Conservation (phyloP, 1,140 invertebrate genomes). For the Drosophila albomicans region DNA sequence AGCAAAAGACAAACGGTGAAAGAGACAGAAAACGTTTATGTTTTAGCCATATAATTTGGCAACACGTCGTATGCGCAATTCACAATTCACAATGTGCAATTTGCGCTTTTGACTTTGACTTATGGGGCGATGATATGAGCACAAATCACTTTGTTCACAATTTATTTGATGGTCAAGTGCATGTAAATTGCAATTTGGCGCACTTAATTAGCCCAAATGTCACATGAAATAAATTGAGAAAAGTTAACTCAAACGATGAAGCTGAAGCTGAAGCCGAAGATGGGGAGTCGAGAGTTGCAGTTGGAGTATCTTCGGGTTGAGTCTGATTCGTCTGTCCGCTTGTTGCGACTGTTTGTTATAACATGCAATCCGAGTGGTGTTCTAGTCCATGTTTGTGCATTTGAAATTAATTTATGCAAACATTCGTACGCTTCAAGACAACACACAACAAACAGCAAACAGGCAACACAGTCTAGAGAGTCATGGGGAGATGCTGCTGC, state of each 20-base stretch:
- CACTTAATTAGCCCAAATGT: conserved; percentile 55
- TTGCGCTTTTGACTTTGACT: conserved; percentile 43
- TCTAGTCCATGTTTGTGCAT: conserved; percentile 81
- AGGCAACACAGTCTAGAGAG: neutral
- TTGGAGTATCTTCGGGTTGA: neutral
- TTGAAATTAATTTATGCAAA: conserved; percentile 83
- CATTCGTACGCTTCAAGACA: conserved; percentile 63
- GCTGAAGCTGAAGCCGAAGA: neutral
- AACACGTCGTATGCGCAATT: conserved; percentile 41
- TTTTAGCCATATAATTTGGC: conserved; percentile 33
- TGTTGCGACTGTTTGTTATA: conserved; percentile 56
- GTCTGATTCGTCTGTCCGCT: conserved; percentile 19
- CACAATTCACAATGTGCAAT: conserved; percentile 30
- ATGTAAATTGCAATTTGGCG: conserved; percentile 59
- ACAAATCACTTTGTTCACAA: conserved; percentile 17
- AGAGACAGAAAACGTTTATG: conserved; percentile 2
- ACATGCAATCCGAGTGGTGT: conserved; percentile 65
- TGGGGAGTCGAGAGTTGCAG: neutral
- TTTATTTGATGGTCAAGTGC: conserved; percentile 63
- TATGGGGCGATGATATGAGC: conserved; percentile 49
- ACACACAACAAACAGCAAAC: conserved; percentile 18
- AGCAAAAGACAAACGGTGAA: neutral
- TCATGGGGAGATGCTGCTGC: conserved; percentile 10
- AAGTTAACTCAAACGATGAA: conserved; percentile 3
- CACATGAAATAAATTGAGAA: conserved; percentile 60